These are phyloP conservation scores for Elephas maximus DNA, from an alignment of 2,113 vertebrate genomes.

Conservation along the genomic window DNA sequence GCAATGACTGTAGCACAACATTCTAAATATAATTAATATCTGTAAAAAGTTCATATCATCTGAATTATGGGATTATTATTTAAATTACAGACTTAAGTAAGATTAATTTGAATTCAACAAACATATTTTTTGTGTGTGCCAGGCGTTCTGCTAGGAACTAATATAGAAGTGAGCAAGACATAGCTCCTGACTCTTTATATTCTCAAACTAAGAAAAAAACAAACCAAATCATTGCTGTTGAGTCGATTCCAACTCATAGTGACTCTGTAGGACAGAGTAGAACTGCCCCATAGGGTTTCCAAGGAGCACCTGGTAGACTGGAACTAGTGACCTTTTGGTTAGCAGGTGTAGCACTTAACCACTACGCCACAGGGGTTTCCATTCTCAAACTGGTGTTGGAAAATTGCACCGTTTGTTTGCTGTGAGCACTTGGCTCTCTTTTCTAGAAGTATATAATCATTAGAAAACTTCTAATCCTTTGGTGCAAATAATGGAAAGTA, in stretches of 20 bases:
- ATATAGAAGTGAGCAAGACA: neutral
- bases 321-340: no score
- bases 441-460: neutral
- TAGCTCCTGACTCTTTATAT: neutral
- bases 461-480: neutral
- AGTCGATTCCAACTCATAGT: no score
- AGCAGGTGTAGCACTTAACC: no score
- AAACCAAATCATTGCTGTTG: no score
- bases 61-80: neutral
- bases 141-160: neutral
- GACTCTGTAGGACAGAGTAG: no score
- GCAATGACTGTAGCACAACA: neutral
- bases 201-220: neutral
- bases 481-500: neutral
- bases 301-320: no score
- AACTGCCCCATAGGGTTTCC: no score
- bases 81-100: conserved; percentile 47
- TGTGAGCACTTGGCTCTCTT: neutral
- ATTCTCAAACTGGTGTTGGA: neutral
- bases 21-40: neutral
- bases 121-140: neutral
- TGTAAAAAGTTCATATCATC: neutral
- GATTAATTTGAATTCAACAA: conserved; percentile 6
- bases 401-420: conserved; percentile 7
- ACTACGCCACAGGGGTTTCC: no score